Conservation (phyloP, 2,797 vertebrate species). For the Acipenser transmontanus region DNA sequence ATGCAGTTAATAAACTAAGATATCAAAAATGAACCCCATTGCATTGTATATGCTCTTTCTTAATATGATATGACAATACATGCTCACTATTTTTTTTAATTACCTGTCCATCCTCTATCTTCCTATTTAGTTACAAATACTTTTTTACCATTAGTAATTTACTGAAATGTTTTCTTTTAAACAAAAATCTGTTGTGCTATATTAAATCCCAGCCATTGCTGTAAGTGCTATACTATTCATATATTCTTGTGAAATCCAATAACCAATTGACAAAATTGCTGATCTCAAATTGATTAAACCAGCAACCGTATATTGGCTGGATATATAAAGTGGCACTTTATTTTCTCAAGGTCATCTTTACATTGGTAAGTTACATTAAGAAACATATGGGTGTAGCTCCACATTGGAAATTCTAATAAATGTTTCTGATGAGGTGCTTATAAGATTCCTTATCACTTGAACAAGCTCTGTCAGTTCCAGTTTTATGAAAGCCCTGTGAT, state of each 20-base stretch:
- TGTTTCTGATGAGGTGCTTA: conserved; percentile 10
- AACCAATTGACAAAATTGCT: neutral
- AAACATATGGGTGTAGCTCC: neutral
- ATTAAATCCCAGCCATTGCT: too few species aligned
- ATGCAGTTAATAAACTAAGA: too few species aligned
- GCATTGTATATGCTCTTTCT: too few species aligned
- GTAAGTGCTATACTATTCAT: neutral
- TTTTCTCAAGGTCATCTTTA: conserved; percentile 14
- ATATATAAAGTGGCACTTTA: neutral
- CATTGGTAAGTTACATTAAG: conserved; percentile 1
- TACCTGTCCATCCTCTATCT: too few species aligned
- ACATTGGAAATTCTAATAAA: conserved; percentile 3
- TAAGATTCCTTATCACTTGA: conserved; percentile 3
- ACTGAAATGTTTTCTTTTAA: too few species aligned
- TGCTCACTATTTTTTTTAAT: too few species aligned
- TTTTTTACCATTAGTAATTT: too few species aligned
- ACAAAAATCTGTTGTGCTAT: too few species aligned
- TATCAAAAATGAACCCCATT: too few species aligned
- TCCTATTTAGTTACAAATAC: too few species aligned
- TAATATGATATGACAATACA: too few species aligned
- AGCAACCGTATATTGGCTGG: neutral
- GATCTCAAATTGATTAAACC: neutral
- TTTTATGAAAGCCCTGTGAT: neutral
- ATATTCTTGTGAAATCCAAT: conserved; percentile 7
- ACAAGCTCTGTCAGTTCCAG: conserved; percentile 3